Percentiles rank a stretch among this genome's conserved stretches.
Conservation (phyloP, 1,140 invertebrate species). For the Anastrepha obliqua region DNA sequence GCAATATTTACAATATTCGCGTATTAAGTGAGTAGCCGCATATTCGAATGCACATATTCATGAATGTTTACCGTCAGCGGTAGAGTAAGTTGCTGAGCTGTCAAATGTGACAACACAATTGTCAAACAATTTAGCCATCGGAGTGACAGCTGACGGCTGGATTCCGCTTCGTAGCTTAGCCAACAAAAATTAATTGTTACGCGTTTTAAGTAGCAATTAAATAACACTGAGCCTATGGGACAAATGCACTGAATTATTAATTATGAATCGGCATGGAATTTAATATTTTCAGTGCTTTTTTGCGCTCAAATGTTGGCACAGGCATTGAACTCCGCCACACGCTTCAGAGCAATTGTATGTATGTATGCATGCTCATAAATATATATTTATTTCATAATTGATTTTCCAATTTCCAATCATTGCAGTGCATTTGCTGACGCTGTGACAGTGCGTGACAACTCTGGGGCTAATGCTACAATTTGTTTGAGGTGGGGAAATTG, state of each 20-base stretch:
- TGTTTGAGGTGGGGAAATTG: no score
- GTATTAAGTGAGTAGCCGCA: background rate
- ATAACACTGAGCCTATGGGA: background rate
- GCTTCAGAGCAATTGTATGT: background rate
- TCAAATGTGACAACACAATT: slow-evolving; percentile 12
- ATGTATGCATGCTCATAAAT: no score
- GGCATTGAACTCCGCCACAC: background rate
- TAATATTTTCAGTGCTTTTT: background rate
- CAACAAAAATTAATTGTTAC: background rate
- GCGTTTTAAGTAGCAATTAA: background rate
- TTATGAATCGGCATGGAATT: slow-evolving; percentile 6
- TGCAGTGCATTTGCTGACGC: background rate
- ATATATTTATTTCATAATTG: background rate
- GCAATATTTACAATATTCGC: background rate
- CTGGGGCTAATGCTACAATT: no score
- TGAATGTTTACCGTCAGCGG: background rate
- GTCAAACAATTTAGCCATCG: slow-evolving; percentile 1
- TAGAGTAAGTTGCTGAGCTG: background rate
- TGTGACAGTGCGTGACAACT: no score
- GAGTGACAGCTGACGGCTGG: slow-evolving; percentile 7
- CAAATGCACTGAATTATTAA: background rate
- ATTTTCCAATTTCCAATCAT: background rate
- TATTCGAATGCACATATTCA: background rate
- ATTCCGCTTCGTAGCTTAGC: background rate
- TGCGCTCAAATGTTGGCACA: background rate